Evolutionary conservation across 2,888 invertebrate genomes (phyloP).

Genomic region (Dasypogon diadema): DNA sequence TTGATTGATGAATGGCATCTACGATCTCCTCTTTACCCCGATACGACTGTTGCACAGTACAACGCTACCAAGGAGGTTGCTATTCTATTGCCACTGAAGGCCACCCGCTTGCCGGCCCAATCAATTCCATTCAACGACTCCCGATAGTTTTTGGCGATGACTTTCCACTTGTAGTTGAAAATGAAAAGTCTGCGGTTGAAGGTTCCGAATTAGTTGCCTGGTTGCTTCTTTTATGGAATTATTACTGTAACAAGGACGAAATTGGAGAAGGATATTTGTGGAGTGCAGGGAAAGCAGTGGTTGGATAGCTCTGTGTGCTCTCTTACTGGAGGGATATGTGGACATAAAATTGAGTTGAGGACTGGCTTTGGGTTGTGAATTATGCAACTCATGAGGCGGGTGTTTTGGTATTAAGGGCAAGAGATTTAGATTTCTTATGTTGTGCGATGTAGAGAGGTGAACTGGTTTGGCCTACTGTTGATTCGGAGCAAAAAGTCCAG

Average conservation of each 20-base stretch:
- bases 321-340: neutral
- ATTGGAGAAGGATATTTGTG: neutral
- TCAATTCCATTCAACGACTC: slow-evolving; percentile 20
- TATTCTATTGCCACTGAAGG: neutral
- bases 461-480: too few species aligned
- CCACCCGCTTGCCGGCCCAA: slow-evolving; percentile 1
- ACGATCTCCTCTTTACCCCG: neutral
- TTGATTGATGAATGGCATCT: slow-evolving; percentile 57
- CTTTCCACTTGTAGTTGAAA: slow-evolving; percentile 50
- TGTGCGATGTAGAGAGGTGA: too few species aligned
- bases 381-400: too few species aligned
- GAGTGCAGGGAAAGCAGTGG: neutral
- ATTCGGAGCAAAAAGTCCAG: too few species aligned
- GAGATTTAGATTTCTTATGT: too few species aligned
- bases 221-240: slow-evolving; percentile 42
- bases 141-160: slow-evolving; percentile 46
- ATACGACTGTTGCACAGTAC: neutral
- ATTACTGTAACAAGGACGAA: slow-evolving; percentile 33
- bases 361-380: too few species aligned
- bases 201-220: slow-evolving; percentile 52
- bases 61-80: neutral
- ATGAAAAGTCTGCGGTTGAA: slow-evolving; percentile 51
- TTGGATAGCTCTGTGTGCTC: neutral
- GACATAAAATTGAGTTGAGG: too few species aligned
- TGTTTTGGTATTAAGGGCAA: too few species aligned